These are phyloP conservation scores for Opisthocomus hoazin DNA, from an alignment of 2,113 vertebrate genomes.

Conservation along the genomic window DNA sequence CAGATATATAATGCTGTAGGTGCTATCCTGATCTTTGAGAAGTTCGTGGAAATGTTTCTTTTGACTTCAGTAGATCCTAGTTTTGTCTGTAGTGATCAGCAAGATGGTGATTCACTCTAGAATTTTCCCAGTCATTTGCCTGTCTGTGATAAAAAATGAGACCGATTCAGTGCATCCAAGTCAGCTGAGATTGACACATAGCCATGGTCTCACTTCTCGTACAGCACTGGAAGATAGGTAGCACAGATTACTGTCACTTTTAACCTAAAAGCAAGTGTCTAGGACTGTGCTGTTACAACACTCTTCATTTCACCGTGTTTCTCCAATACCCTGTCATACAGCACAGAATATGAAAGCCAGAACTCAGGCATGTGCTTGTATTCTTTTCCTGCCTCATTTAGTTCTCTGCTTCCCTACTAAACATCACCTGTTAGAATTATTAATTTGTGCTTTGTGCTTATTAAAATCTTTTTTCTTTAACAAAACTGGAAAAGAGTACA, in stretches of 20 bases:
- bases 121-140: neutral
- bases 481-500: neutral
- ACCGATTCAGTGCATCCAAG: neutral
- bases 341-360: neutral
- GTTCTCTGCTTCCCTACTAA: neutral
- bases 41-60: neutral
- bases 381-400: neutral
- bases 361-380: neutral
- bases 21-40: neutral
- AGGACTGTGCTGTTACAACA: neutral
- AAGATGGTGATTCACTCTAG: neutral
- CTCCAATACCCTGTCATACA: neutral
- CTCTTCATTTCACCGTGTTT: neutral
- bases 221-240: neutral
- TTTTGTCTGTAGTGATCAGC: neutral
- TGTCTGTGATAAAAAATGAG: neutral
- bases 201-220: neutral
- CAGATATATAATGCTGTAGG: neutral
- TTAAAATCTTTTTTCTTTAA: neutral
- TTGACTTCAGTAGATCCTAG: neutral
- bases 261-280: neutral
- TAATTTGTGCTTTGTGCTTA: neutral
- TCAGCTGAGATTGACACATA: neutral
- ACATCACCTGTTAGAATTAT: neutral
- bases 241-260: neutral